Conservation (phyloP, 2,797 vertebrate species). For the Eutrigla gurnardus region DNA sequence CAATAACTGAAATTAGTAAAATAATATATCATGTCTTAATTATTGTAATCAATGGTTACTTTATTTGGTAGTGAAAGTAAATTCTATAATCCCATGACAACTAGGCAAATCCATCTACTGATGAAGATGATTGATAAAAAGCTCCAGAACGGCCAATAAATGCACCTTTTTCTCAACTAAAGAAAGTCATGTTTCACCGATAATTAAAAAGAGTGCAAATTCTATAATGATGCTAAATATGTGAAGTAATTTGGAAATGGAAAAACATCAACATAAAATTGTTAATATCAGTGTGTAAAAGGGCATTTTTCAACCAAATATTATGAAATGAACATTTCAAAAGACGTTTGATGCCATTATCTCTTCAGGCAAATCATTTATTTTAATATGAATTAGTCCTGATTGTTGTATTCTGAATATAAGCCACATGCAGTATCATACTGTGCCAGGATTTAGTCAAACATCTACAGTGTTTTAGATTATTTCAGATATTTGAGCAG, state of each 20-base stretch:
- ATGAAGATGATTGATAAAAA: constrained; percentile 27
- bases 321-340: constrained; percentile 12
- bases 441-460: constrained; percentile 42
- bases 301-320: neutral
- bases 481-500: constrained; percentile 60
- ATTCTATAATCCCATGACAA: neutral
- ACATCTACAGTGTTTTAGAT: constrained; percentile 44
- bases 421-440: constrained; percentile 5
- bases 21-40: neutral
- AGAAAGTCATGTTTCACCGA: neutral
- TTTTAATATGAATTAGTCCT: constrained; percentile 23
- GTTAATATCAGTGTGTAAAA: neutral
- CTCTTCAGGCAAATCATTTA: constrained; percentile 1
- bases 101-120: neutral
- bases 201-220: neutral
- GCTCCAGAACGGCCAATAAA: neutral
- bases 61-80: neutral
- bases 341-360: neutral
- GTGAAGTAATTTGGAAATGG: neutral
- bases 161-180: constrained; percentile 3
- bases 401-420: constrained; percentile 12
- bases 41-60: neutral
- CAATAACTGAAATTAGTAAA: neutral
- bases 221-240: neutral
- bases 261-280: neutral